Conservation (phyloP, 2,113 vertebrate species). For the Pseudonaja textilis region DNA sequence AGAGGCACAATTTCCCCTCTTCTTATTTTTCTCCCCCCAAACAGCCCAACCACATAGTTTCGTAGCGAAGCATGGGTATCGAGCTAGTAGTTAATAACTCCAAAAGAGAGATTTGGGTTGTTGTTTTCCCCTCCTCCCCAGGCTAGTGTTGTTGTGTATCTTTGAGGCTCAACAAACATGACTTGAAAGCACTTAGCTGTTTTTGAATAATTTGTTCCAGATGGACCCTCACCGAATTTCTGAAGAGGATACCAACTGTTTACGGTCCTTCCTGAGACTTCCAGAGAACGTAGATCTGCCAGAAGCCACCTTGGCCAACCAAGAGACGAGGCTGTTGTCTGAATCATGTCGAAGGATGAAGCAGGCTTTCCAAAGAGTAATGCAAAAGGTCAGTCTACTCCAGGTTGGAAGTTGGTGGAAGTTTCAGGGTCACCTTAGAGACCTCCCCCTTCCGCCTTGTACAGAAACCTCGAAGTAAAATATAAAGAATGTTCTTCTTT, state of each 20-base stretch:
- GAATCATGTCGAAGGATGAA: slow-evolving; percentile 74
- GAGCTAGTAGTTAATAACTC: not conserved
- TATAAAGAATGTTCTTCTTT: not conserved
- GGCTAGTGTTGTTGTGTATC: not conserved
- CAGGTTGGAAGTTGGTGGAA: not conserved
- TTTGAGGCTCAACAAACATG: not conserved
- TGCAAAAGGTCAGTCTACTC: slow-evolving; percentile 67
- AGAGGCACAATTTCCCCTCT: too few relatives aligned
- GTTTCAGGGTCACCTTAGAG: not conserved
- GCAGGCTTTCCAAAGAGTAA: slow-evolving; percentile 70
- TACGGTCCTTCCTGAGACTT: slow-evolving; percentile 70
- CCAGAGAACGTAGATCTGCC: slow-evolving; percentile 65
- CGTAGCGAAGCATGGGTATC: too few relatives aligned
- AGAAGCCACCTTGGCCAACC: slow-evolving; percentile 66
- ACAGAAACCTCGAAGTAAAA: not conserved
- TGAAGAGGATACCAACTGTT: slow-evolving; percentile 71
- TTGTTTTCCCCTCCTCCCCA: not conserved
- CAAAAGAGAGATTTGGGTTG: not conserved
- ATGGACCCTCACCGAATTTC: slow-evolving; percentile 77
- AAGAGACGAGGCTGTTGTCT: slow-evolving; percentile 66
- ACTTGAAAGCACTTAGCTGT: not conserved
- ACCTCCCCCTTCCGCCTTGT: accelerated
- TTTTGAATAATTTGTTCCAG: slow-evolving; percentile 54
- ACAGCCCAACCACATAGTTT: too few relatives aligned
- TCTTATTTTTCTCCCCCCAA: too few relatives aligned